Conservation (phyloP, 2,888 invertebrate species). For the Amblyjoppa proteus region DNA sequence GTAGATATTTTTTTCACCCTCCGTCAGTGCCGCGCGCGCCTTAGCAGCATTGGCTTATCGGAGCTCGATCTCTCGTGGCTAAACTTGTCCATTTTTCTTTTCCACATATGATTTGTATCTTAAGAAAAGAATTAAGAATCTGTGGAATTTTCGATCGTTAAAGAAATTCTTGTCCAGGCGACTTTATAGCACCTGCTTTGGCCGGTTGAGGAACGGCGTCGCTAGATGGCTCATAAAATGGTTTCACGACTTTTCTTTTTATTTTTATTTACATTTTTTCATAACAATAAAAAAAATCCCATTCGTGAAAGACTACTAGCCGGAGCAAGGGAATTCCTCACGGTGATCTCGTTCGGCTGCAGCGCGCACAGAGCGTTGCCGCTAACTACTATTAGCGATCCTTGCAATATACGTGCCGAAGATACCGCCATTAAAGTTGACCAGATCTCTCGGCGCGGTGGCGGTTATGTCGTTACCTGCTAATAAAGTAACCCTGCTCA, state of each 20-base stretch:
- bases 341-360: not conserved
- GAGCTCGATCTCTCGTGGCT: slow-evolving; percentile 33
- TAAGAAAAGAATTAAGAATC: slow-evolving; percentile 11
- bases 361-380: not conserved
- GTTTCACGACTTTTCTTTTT: slow-evolving; percentile 51
- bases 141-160: slow-evolving; percentile 53
- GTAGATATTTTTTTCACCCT: slow-evolving; percentile 31
- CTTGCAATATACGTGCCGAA: slow-evolving; percentile 22
- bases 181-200: slow-evolving; percentile 55
- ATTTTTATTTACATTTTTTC: slow-evolving; percentile 32
- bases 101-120: slow-evolving; percentile 15
- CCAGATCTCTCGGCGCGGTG: slow-evolving; percentile 39
- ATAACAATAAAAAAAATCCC: slow-evolving; percentile 6
- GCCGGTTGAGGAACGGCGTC: slow-evolving; percentile 13
- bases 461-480: slow-evolving; percentile 61
- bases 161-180: slow-evolving; percentile 38
- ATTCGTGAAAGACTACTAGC: not conserved
- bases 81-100: slow-evolving; percentile 32
- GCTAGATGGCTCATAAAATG: slow-evolving; percentile 59
- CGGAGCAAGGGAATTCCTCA: not conserved
- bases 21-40: not conserved
- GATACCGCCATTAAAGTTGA: slow-evolving; percentile 44
- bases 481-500: slow-evolving; percentile 65
- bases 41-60: slow-evolving; percentile 4
- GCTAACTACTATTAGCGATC: slow-evolving; percentile 1